Evolutionary conservation across 2,888 invertebrate genomes (phyloP).

Genomic region (Agelastica alni): DNA sequence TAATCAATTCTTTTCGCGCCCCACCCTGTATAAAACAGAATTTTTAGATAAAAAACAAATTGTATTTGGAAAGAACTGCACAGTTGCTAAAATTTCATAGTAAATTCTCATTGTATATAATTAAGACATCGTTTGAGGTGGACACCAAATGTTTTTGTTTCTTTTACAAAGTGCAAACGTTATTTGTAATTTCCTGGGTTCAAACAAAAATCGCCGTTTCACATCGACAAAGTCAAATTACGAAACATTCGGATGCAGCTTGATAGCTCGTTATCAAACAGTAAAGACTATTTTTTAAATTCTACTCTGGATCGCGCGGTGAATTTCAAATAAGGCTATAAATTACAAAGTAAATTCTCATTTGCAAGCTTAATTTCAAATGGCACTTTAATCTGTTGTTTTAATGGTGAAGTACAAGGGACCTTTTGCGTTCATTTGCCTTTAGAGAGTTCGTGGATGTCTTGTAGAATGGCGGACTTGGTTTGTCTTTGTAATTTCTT

Average conservation of each 20-base stretch:
- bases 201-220: neutral
- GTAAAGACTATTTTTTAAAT: constrained; percentile 29
- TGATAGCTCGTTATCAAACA: constrained; percentile 21
- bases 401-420: constrained; percentile 30
- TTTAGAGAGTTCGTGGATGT: constrained; percentile 19
- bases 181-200: constrained; percentile 1
- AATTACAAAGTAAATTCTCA: constrained; percentile 38
- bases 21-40: no score
- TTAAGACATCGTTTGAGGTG: no score
- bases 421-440: constrained; percentile 27
- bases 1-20: no score
- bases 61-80: no score
- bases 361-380: constrained; percentile 34
- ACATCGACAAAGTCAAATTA: constrained; percentile 4
- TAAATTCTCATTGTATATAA: no score
- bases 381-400: constrained; percentile 37
- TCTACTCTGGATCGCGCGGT: constrained; percentile 16
- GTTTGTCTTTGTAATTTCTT: constrained; percentile 23
- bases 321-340: constrained; percentile 37
- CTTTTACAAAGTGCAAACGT: no score
- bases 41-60: no score
- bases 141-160: no score
- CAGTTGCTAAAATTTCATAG: no score
- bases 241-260: constrained; percentile 10
- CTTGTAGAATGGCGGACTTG: constrained; percentile 18